These are phyloP conservation scores for Sphaerophoria taeniata DNA, from an alignment of 2,888 invertebrate species.

Conservation along the genomic window DNA sequence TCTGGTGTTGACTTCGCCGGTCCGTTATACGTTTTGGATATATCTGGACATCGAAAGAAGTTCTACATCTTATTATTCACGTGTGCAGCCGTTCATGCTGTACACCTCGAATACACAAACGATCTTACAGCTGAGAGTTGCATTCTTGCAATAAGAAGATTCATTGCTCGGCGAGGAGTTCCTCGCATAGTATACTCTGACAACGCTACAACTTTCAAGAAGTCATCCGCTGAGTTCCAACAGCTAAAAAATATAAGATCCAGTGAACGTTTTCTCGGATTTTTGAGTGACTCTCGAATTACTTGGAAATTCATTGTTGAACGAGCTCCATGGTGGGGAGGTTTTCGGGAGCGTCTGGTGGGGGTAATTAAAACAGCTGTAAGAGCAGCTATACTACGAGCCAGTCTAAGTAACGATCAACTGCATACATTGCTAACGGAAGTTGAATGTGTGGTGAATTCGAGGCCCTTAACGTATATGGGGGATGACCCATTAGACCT, in stretches of 20 bases:
- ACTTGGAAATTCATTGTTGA: constrained; percentile 5
- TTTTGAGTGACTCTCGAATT: constrained; percentile 11
- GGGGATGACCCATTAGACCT: constrained; percentile 38
- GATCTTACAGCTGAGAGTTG: constrained; percentile 38
- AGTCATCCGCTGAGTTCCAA: constrained; percentile 19
- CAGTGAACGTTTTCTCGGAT: constrained; percentile 21
- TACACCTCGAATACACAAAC: constrained; percentile 2
- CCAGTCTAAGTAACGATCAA: constrained; percentile 35
- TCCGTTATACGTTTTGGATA: constrained; percentile 24
- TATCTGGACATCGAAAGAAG: constrained; percentile 13
- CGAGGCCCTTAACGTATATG: constrained; percentile 30
- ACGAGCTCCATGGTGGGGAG: constrained; percentile 29
- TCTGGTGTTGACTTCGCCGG: constrained; percentile 39
- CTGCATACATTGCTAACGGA: constrained; percentile 33
- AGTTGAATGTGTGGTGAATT: constrained; percentile 40
- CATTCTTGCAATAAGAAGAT: constrained; percentile 37
- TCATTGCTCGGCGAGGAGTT: constrained; percentile 34
- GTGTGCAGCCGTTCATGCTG: constrained; percentile 4
- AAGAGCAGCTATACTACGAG: constrained; percentile 19
- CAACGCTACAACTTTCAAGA: constrained; percentile 50
- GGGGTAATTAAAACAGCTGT: constrained; percentile 44
- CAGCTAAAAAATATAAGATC: background rate
- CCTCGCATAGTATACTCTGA: constrained; percentile 43
- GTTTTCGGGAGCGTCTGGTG: constrained; percentile 47
- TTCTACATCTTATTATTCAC: constrained; percentile 14